Evolutionary conservation across 2,113 vertebrate species (phyloP), one percentile per base, ranked within the genome.

Genomic region (Heterotilapia buettikoferi): DNA sequence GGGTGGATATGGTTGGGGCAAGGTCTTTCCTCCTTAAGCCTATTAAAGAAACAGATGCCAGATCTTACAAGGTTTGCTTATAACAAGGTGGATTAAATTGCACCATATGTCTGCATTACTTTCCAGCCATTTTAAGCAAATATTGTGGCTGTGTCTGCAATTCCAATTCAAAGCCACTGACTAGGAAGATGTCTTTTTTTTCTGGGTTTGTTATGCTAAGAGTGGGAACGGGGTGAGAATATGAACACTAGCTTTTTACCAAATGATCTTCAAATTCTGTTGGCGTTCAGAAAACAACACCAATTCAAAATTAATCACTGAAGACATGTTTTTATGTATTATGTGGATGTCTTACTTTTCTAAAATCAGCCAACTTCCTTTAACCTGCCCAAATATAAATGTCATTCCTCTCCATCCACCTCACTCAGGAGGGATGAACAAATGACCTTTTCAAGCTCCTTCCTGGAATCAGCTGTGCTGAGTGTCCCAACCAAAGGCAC

Each of bases 31-130:
- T 90, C 29, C 71, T 94, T 93, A 90, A 93, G 88, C 91, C 91
- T 84, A 91, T 93, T 94, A 88, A 93, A 86, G 85, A 92, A 93
- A 93, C 91, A 90, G 90, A 91, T 92, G 92, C 84, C 66, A 84
- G 78, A 87, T 92, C 93, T 92, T 90, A 92, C 61, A 79, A 89
- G 90, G 80, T 90, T 92, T 84, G 78, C 87, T 85, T 78, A 47
- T 82, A 90, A 93, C 86, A 91, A 86, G 85, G 89, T 84, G 47
- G 89, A 92, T 92, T 90, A 93, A 92, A 86, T 82, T n/a, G 81
- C 47, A 29, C 87, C 86, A 88, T 88, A 85, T 90, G 86, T 87
- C 87, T 84, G 45, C 26, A 88, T 93, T 88, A 82, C 50, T 84
- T 87, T 63, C 78, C 47, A 84, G 36, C 43, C 24, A 8, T 85